Evolutionary conservation across 1,140 invertebrate genomes (phyloP).

Genomic region (Drosophila nasuta): DNA sequence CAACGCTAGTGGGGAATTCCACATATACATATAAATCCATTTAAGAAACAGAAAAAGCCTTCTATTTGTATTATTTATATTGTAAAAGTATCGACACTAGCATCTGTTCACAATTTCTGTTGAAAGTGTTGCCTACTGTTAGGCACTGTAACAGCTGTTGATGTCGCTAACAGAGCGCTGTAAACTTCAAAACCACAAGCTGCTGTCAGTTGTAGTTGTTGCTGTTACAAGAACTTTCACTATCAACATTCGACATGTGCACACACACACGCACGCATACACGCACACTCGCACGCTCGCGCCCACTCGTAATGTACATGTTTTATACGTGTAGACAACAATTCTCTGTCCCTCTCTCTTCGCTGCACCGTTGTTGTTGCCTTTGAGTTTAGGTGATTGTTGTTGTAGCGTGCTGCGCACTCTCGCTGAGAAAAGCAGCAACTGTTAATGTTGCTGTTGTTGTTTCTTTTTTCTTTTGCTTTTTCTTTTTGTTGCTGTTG

Average conservation of each 20-base stretch:
- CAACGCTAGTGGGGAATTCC: neutral
- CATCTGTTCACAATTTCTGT: neutral
- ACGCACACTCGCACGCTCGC: conserved; percentile 12
- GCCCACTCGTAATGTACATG: no score
- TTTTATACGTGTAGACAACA: conserved; percentile 31
- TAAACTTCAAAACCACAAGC: conserved; percentile 70
- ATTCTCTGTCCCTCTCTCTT: conserved; percentile 16
- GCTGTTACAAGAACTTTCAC: conserved; percentile 65
- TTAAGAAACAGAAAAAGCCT: neutral
- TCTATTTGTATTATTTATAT: neutral
- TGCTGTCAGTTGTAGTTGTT: conserved; percentile 39
- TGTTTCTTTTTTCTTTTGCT: neutral
- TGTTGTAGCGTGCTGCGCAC: conserved; percentile 44
- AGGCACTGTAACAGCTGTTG: conserved; percentile 19
- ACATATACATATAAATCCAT: neutral
- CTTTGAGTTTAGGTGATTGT: conserved; percentile 16
- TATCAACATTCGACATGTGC: conserved; percentile 59
- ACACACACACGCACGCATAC: conserved; percentile 17
- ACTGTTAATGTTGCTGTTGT: conserved; percentile 21
- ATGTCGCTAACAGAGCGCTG: conserved; percentile 45
- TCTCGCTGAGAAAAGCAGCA: conserved; percentile 34
- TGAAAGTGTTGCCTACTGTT: conserved; percentile 41
- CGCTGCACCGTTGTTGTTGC: conserved; percentile 1
- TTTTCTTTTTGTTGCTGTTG: conserved; percentile 19
- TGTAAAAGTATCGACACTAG: neutral